Evolutionary conservation across 2,113 vertebrate species (phyloP).

Genomic region (Tympanuchus pallidicinctus): DNA sequence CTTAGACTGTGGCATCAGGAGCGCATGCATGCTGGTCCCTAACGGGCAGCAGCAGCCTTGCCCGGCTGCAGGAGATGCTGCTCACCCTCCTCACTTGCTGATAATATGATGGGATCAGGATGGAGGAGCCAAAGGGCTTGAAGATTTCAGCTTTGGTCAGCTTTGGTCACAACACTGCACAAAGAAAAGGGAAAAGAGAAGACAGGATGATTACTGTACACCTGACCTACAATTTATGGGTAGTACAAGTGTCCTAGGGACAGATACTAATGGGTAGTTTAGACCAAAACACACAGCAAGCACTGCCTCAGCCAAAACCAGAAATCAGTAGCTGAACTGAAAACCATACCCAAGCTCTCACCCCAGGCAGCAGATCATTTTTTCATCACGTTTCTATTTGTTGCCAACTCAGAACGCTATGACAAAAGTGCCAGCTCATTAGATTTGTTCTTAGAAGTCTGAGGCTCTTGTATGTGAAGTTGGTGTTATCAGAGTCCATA

Average conservation of each 20-base stretch:
- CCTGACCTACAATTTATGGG: background rate
- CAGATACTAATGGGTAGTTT: background rate
- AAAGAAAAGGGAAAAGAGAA: background rate
- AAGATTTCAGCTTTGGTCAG: background rate
- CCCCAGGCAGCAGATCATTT: background rate
- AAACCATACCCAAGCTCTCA: background rate
- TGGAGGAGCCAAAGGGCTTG: background rate
- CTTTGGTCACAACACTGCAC: fast-evolving
- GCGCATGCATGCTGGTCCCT: background rate
- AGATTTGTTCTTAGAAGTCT: background rate
- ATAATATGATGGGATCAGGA: fast-evolving
- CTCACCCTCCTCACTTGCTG: background rate
- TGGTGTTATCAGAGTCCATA: background rate
- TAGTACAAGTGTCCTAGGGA: background rate
- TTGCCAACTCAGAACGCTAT: background rate
- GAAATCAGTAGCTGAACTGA: background rate
- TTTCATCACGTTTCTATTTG: constrained; percentile 17
- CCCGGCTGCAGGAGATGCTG: background rate
- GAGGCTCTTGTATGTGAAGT: background rate
- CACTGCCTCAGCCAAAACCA: background rate
- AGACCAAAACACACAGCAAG: background rate
- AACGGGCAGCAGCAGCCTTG: background rate
- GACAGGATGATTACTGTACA: background rate
- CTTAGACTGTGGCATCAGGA: background rate
- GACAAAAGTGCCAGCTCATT: background rate